phyloP scores from a whole-genome alignment of 2,888 invertebrate species.

The Nemapogon koenigi region DNA sequence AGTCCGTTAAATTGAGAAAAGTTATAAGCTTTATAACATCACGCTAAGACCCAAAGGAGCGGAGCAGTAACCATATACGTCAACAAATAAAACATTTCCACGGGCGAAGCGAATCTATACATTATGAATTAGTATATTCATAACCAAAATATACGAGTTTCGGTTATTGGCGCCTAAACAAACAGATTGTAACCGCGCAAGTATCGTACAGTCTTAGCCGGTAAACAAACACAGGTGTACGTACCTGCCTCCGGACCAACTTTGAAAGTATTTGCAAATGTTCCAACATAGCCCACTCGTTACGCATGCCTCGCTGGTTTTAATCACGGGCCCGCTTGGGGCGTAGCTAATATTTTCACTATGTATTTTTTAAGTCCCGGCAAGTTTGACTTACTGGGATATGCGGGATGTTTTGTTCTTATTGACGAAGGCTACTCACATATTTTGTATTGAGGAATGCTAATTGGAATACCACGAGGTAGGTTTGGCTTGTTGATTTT shows the following conservation, averaged over 20 bases:
- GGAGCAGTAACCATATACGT: too few species aligned
- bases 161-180: too few species aligned
- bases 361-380: conserved; percentile 56
- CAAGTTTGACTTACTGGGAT: conserved; percentile 21
- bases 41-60: too few species aligned
- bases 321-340: conserved; percentile 53
- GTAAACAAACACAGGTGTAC: conserved; percentile 47
- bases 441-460: conserved; percentile 20
- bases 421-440: conserved; percentile 18
- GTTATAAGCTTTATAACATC: too few species aligned
- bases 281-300: conserved; percentile 57
- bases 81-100: too few species aligned
- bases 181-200: conserved; percentile 31
- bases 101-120: too few species aligned
- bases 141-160: too few species aligned
- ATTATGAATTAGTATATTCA: too few species aligned
- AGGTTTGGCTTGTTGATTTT: too few species aligned
- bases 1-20: too few species aligned
- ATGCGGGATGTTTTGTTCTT: conserved; percentile 21
- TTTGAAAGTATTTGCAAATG: conserved; percentile 53
- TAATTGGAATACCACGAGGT: conserved; percentile 27
- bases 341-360: conserved; percentile 54
- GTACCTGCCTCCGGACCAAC: conserved; percentile 36
- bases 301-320: conserved; percentile 59
- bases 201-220: conserved; percentile 28